Percentiles rank a stretch among this genome's conserved stretches.
These are phyloP conservation scores for Leptopterna dolabrata DNA, from an alignment of 2,888 invertebrate genomes.

Conservation along the genomic window DNA sequence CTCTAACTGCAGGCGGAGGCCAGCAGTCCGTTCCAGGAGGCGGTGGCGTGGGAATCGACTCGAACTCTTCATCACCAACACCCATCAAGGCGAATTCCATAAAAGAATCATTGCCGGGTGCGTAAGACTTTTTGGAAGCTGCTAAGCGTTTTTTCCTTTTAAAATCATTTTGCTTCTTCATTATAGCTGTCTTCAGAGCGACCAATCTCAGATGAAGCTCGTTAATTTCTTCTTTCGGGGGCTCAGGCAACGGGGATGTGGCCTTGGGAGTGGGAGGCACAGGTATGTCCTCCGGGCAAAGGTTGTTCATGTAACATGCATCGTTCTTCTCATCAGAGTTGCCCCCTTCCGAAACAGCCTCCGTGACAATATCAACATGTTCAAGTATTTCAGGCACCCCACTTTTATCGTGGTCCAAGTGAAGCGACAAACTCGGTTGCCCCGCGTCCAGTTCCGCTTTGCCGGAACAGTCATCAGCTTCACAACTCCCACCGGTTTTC, in stretches of 20 bases:
- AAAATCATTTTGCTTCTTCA: slow-evolving; percentile 50
- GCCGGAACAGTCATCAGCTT: not conserved
- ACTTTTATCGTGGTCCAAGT: not conserved
- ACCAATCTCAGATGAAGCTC: slow-evolving; percentile 51
- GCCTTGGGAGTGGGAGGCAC: slow-evolving; percentile 25
- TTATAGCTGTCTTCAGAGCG: slow-evolving; percentile 57
- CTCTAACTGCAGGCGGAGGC: not conserved
- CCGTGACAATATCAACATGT: not conserved
- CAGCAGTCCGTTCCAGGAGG: slow-evolving; percentile 25
- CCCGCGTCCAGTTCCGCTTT: not conserved
- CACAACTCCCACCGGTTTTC: not conserved
- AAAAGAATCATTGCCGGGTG: slow-evolving; percentile 48
- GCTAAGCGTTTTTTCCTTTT: slow-evolving; percentile 44
- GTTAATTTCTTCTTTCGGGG: slow-evolving; percentile 54
- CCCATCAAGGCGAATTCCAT: slow-evolving; percentile 42
- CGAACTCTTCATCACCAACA: not conserved
- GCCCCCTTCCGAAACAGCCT: not conserved
- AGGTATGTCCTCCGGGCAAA: slow-evolving; percentile 18
- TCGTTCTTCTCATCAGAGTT: not conserved
- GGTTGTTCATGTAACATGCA: not conserved
- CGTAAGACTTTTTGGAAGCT: not conserved
- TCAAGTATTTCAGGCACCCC: not conserved
- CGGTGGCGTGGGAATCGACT: slow-evolving; percentile 1
- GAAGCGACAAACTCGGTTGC: not conserved
- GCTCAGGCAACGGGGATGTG: not conserved